Conservation (phyloP, 2,113 vertebrate genomes). For the Salvelinus sp. region DNA sequence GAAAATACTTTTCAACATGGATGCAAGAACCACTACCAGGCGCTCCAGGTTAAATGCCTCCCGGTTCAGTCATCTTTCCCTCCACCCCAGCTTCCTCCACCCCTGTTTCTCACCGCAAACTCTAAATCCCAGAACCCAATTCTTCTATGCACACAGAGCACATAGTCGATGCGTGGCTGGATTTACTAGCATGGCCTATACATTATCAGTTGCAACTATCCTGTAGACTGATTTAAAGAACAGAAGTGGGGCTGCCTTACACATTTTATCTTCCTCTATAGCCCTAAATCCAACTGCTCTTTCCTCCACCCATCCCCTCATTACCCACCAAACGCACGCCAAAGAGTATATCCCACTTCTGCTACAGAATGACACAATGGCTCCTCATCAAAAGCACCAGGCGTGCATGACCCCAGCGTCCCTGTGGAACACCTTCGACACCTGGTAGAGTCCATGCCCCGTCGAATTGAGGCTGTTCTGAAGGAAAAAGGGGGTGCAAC, state of each 20-base stretch:
- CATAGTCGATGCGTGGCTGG: constrained; percentile 1
- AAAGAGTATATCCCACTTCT: not conserved
- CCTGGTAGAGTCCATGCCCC: too few species aligned
- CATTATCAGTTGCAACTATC: not conserved
- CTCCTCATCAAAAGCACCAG: constrained; percentile 35
- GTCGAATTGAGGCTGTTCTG: too few species aligned
- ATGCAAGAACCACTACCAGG: constrained; percentile 36
- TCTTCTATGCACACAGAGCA: not conserved
- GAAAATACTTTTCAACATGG: constrained; percentile 43
- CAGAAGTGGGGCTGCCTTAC: not conserved
- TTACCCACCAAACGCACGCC: not conserved
- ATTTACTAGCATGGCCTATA: not conserved
- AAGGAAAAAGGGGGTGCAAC: too few species aligned
- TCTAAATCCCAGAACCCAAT: not conserved
- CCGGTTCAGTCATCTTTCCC: constrained; percentile 12
- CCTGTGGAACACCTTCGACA: not conserved
- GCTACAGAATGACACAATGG: constrained; percentile 34
- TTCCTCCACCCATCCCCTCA: not conserved
- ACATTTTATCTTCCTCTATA: not conserved
- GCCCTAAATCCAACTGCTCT: not conserved
- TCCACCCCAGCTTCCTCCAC: not conserved
- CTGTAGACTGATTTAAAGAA: constrained; percentile 8
- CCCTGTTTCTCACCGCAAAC: not conserved
- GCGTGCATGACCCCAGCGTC: too few species aligned
- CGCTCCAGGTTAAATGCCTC: constrained; percentile 29